Conservation (phyloP, 2,888 invertebrate species). For the Leptinotarsa juncta region DNA sequence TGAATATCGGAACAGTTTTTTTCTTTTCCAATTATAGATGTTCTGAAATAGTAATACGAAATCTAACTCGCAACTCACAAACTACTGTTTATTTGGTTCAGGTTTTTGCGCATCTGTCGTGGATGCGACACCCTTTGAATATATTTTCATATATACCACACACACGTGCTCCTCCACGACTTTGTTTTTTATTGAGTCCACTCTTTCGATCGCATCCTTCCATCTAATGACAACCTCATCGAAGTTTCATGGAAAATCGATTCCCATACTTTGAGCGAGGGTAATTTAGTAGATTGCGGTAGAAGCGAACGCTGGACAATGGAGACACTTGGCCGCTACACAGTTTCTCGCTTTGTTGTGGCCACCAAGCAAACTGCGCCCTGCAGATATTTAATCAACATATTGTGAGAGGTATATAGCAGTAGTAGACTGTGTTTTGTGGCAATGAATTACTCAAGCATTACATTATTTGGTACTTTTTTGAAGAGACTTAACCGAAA, state of each 20-base stretch:
- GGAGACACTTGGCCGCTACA: conserved; percentile 51
- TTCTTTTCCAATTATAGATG: too few relatives aligned
- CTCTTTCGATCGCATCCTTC: background rate
- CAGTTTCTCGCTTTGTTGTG: conserved; percentile 50
- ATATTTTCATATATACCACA: background rate
- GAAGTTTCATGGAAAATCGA: conserved; percentile 36
- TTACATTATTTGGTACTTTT: too few relatives aligned
- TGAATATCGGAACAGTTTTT: background rate
- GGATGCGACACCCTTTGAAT: background rate
- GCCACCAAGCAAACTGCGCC: conserved; percentile 41
- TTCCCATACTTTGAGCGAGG: conserved; percentile 34
- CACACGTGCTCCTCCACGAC: background rate
- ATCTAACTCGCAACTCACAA: too few relatives aligned
- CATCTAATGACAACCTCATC: conserved; percentile 19
- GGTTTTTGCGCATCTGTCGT: background rate
- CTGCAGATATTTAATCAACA: conserved; percentile 46
- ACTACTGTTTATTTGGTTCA: background rate
- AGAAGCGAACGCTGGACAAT: conserved; percentile 45
- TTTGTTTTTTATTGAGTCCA: background rate
- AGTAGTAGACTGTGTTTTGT: too few relatives aligned
- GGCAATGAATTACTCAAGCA: too few relatives aligned
- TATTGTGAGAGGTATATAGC: background rate
- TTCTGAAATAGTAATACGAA: too few relatives aligned
- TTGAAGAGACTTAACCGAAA: too few relatives aligned
- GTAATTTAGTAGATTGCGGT: conserved; percentile 47